Evolutionary conservation across 2,113 vertebrate species (phyloP).

Genomic region (Platichthys flesus): DNA sequence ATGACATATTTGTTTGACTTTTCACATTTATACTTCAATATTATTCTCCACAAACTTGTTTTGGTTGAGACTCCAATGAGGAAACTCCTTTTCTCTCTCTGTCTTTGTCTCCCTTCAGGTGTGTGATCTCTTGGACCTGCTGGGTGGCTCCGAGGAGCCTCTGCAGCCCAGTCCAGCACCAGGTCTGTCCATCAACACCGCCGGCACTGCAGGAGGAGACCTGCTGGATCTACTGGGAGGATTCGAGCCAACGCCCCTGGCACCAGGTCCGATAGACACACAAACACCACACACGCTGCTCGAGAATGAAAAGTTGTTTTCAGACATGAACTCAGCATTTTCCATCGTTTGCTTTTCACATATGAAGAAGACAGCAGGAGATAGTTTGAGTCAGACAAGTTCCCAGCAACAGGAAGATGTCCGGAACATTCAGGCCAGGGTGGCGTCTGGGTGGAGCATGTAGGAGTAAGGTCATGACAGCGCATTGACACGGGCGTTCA

Average conservation of each 20-base stretch:
- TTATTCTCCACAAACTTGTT: not conserved
- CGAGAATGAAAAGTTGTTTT: no score
- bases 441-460: no score
- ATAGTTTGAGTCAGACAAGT: no score
- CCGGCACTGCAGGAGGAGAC: slow-evolving; percentile 68
- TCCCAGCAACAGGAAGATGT: no score
- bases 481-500: no score
- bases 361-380: no score
- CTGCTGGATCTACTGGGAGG: slow-evolving; percentile 85
- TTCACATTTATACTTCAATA: not conserved
- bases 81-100: not conserved
- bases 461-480: no score
- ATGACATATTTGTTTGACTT: not conserved
- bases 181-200: slow-evolving; percentile 39
- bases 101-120: slow-evolving; percentile 68
- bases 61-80: not conserved
- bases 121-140: slow-evolving; percentile 85
- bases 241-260: slow-evolving; percentile 56
- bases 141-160: slow-evolving; percentile 80
- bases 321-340: no score
- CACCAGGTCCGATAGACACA: slow-evolving; percentile 66
- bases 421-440: no score
- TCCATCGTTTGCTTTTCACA: no score
- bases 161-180: slow-evolving; percentile 41
- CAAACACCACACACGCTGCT: not conserved